Conservation (phyloP, 2,113 vertebrate genomes). For the Rousettus leschenaultii region DNA sequence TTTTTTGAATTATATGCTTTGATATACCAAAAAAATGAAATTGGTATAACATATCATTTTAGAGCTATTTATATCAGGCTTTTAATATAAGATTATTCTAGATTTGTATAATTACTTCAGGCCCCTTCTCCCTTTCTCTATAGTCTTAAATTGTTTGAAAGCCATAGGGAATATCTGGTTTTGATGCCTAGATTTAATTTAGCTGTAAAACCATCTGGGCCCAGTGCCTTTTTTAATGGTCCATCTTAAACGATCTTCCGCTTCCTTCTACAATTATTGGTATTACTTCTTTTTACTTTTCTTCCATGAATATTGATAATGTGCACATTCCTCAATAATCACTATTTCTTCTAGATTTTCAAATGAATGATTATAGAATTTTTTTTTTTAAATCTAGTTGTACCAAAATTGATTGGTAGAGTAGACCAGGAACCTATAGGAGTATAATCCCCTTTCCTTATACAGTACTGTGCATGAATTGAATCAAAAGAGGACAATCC, state of each 20-base stretch:
- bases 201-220: background rate
- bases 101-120: background rate
- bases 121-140: background rate
- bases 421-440: background rate
- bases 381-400: background rate
- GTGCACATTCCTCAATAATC: background rate
- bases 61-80: background rate
- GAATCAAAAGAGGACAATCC: background rate
- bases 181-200: slow-evolving; percentile 7
- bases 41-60: background rate
- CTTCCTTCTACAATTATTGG: background rate
- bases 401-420: background rate
- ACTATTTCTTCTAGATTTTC: background rate
- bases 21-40: background rate
- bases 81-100: background rate
- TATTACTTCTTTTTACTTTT: background rate
- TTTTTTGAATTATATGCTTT: background rate
- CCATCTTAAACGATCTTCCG: background rate
- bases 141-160: slow-evolving; percentile 9
- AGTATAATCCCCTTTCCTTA: background rate
- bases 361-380: background rate
- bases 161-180: background rate
- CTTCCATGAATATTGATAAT: background rate
- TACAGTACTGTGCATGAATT: fast-evolving
- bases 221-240: background rate